Percentiles rank a stretch among this genome's conserved stretches.
Conservation (phyloP, 2,113 vertebrate genomes). For the Pontoporia blainvillei region DNA sequence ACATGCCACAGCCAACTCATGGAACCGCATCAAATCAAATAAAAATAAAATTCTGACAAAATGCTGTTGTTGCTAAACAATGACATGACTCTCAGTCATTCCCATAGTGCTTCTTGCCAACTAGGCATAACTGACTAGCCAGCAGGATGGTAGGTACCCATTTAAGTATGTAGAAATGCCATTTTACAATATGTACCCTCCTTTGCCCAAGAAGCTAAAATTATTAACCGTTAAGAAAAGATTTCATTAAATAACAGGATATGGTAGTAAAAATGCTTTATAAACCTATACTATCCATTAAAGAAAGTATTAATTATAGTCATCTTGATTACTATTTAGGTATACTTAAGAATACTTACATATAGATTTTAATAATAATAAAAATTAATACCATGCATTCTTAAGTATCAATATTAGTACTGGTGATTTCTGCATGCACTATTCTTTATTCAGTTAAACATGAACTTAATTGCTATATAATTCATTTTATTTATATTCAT, state of each 20-base stretch:
- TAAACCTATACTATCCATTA: neutral
- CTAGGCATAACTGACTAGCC: neutral
- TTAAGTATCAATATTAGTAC: neutral
- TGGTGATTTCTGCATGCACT: neutral
- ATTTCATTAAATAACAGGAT: neutral
- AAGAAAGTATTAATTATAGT: neutral
- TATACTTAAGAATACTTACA: neutral
- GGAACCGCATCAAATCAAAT: neutral
- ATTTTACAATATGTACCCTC: conserved; percentile 26
- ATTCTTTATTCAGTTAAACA: conserved; percentile 14
- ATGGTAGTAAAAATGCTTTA: conserved; percentile 21
- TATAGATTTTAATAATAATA: conserved; percentile 12
- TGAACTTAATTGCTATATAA: conserved; percentile 7
- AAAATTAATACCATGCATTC: neutral
- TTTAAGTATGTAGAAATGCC: conserved; percentile 25
- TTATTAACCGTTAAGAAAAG: conserved; percentile 39
- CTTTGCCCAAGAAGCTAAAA: neutral
- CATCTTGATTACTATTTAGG: neutral
- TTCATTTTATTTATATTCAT: neutral
- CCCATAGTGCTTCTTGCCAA: conserved; percentile 34
- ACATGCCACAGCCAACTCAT: neutral
- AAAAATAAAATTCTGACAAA: neutral
- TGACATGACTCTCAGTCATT: neutral
- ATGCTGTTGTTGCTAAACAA: neutral
- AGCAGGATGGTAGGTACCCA: neutral